Evolutionary conservation across 2,113 vertebrate species (phyloP), one percentile per base, ranked within the genome.

Genomic region (Dissostichus mawsoni): DNA sequence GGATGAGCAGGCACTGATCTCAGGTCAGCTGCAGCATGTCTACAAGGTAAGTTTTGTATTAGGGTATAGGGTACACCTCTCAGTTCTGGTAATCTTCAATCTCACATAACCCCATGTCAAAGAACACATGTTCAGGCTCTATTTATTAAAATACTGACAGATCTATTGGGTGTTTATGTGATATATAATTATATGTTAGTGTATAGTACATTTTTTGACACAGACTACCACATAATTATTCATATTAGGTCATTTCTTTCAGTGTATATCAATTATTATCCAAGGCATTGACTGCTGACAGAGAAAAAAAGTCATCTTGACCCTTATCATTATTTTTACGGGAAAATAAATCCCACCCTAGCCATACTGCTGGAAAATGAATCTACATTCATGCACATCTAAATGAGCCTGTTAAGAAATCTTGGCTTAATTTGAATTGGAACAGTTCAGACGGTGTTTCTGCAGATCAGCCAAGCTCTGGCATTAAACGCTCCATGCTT

Each of bases 341-440:
- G 82, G 48, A 58, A 58, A 76, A 47, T 33, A 78, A 87, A 78
- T 91, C 83, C 84, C 88, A 86, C 96, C 94, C 95, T 92, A 93
- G 95, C 96, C 94, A 95, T 94, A 94, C 94, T 96, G 96, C 95
- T 95, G 95, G 80, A 97, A 97, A 97, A 97, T 96, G 95, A 98
- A 97, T 96, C 97, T 95, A 96, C 96, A 97, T 96, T 96, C 96
- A 95, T 96, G 96, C 96, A 97, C 96, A 97, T 96, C 96, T 96
- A 97, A 98, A 98, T 97, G 95, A 97, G 96, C 96, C 96, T 95
- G 95, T 97, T 96, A 97, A 97, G 96, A 96, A 97, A 97, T 96
- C 95, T 95, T 94, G 75, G 95, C 96, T 96, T 97, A 96, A 98
- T 97, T 98, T 98, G 96, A 98, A 98, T 96, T 96, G 96, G 96